Conservation (phyloP, 1,140 invertebrate species). For the Drosophila nigrodunni region DNA sequence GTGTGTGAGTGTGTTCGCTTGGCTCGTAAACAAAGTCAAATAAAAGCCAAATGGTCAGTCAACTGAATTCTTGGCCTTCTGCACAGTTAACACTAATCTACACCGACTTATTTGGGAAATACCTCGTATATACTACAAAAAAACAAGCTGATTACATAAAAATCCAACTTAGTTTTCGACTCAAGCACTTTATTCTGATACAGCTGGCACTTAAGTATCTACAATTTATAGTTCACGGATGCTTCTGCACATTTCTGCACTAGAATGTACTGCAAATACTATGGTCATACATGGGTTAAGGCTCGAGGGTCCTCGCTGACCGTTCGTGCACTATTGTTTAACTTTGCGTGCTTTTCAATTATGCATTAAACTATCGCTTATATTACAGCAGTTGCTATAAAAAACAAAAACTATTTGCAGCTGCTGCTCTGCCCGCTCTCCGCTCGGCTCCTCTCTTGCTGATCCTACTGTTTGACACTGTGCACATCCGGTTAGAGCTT, state of each 20-base stretch:
- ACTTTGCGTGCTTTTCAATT: conserved; percentile 81
- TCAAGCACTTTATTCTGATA: not conserved
- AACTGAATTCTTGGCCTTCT: conserved; percentile 16
- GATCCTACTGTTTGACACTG: conserved; percentile 68
- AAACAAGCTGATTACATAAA: conserved; percentile 3
- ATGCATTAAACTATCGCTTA: conserved; percentile 76
- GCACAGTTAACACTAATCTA: conserved; percentile 20
- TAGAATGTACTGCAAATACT: conserved; percentile 1
- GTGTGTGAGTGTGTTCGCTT: not conserved
- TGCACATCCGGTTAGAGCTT: conserved; percentile 75
- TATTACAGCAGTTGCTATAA: conserved; percentile 40
- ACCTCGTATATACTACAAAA: no score
- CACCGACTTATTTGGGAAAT: not conserved
- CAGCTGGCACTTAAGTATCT: not conserved
- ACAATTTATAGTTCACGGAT: not conserved
- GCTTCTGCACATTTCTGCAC: conserved; percentile 1
- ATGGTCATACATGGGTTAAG: conserved; percentile 49
- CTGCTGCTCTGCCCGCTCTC: not conserved
- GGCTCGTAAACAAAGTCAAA: conserved; percentile 47
- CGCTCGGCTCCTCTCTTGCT: not conserved
- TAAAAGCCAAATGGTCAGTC: conserved; percentile 43
- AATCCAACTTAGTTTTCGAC: not conserved
- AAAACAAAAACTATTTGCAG: conserved; percentile 36
- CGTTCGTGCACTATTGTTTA: conserved; percentile 56
- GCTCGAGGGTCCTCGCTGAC: conserved; percentile 3